Evolutionary conservation across 2,888 invertebrate species (phyloP), one percentile per base, ranked within the genome.

Genomic region (Drosophila falleni): DNA sequence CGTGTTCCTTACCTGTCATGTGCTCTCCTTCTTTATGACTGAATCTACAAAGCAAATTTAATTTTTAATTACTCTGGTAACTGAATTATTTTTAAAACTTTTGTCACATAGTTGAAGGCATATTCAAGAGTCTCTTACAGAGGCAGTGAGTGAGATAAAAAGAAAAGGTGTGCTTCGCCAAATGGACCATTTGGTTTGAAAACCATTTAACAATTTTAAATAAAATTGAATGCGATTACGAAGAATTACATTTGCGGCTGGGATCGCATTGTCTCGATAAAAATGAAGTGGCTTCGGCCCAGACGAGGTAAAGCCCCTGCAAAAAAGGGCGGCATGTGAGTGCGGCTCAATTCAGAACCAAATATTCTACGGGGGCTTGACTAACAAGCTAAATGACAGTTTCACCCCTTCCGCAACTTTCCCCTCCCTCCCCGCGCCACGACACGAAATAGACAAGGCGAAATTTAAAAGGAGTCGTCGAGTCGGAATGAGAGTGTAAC

Each of bases 211-310:
- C 87, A 85, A 85, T 89, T 89, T 85, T 84, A 86, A 89, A 87
- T 89, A 87, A 86, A 89, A 89, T 89, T 87, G 81, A 80, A 89
- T 85, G 86, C 74, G 87, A 87, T 87, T 89, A 75, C 76, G 68
- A 79, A 75, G 86, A 75, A 84, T 84, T 86, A 82, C 81, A 80
- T 77, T 76, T 86, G 81, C 75, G 70, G 81, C 81, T 72, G 47
- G 61, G 62, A 51, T 78, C 70, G 68, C 70, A 72, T 78, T 80
- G 80, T 75, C 69, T 68, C 79, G 78, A 82, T 85, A 76, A 81
- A 79, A 87, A 64, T 73, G 65, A 65, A 67, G 66, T 78, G 66
- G 61, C 65, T 62, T 56, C 63, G 51, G 44, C 51, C 55, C 59
- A 41, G 67, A 58, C 50, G 61, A 73, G 68, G 71, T 72, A 66